A percentile compares a stretch with the other conserved stretches of the same genome.
These are phyloP conservation scores for Scylla paramamosain DNA, from an alignment of 1,140 invertebrate species.

Conservation along the genomic window DNA sequence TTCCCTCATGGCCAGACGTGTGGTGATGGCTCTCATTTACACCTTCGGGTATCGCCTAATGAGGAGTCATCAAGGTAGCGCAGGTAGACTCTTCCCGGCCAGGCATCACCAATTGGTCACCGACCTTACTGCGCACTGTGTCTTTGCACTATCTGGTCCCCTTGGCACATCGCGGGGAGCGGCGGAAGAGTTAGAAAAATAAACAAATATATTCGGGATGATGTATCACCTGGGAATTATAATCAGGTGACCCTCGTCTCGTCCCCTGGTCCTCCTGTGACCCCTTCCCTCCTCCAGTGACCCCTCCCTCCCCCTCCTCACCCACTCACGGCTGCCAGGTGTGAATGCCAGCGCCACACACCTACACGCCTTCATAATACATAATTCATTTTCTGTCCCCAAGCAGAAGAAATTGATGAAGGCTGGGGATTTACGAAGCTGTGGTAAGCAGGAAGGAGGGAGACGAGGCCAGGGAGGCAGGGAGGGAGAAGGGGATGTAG, in stretches of 20 bases:
- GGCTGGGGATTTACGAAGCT: background rate
- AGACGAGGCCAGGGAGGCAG: background rate
- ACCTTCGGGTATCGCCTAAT: background rate
- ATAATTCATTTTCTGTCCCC: slow-evolving; percentile 55
- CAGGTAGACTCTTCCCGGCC: background rate
- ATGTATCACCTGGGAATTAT: slow-evolving; percentile 32
- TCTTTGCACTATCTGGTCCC: background rate
- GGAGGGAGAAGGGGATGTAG: background rate
- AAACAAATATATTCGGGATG: slow-evolving; percentile 13
- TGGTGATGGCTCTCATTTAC: background rate
- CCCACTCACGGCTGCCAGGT: background rate
- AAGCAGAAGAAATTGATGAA: slow-evolving; percentile 47
- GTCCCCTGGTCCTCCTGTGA: background rate
- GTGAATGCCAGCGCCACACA: background rate
- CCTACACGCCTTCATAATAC: slow-evolving; percentile 38
- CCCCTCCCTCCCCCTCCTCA: background rate
- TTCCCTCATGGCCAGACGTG: background rate
- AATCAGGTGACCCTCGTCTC: slow-evolving; percentile 22
- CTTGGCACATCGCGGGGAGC: background rate
- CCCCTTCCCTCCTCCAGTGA: background rate
- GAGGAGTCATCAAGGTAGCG: background rate
- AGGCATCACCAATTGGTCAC: background rate
- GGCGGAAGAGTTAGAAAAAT: background rate
- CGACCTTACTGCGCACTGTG: background rate
- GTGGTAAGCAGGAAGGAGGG: background rate